Base-by-base conservation (phyloP, 2,797 vertebrate species). In the Crax fasciolata region DNA sequence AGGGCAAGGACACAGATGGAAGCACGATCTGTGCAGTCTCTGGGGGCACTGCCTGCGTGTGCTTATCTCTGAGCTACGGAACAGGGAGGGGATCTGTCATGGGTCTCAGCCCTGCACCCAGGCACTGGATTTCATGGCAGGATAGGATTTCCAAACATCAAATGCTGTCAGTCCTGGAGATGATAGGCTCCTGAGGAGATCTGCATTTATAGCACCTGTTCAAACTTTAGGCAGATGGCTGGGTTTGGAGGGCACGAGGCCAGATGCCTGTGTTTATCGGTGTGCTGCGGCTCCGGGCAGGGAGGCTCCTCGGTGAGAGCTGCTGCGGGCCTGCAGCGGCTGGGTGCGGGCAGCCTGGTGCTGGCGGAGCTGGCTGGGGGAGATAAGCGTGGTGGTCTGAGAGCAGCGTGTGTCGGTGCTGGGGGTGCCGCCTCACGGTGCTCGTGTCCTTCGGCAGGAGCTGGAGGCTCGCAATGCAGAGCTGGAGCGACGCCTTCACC, bases 401-500 rank as follows among this genome's bases (percentile, higher is more conserved):
- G n/a, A 35, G 59, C 18, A 13, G 71, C 1, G 0, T 2, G 7
- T 32, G 7, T 82, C n/a, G 1, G 57, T 7, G 23, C 68, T 16
- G 63, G 58, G 44, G 4, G 18, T n/a, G 44, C 28, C 10, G 0
- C 49, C 41, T 67, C 44, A 41, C n/a, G 5, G 35, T 28, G 0
- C 3, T 7, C 1, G 3, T 41, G 35, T 65, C 39, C 70, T 17
- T 9, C 0, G 39, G 62, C 94, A 99, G 99, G 99, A 99, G 28
- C 85, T 99, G 97, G 99, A 99, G 96, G 97, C 97, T 4, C 98
- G 97, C 51, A 99, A 99, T 3, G 14, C 95, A 0, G 99, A 99
- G 84, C 94, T 99, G 98, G 99, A 99, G 96, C 97, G 93, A 23
- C 98, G 98, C 11, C 98, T 99, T n/a, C 97, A 97, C 76, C 96